Evolutionary conservation across 2,888 invertebrate genomes (phyloP), one percentile per base, ranked within the genome.

Genomic region (Parnassius apollo): DNA sequence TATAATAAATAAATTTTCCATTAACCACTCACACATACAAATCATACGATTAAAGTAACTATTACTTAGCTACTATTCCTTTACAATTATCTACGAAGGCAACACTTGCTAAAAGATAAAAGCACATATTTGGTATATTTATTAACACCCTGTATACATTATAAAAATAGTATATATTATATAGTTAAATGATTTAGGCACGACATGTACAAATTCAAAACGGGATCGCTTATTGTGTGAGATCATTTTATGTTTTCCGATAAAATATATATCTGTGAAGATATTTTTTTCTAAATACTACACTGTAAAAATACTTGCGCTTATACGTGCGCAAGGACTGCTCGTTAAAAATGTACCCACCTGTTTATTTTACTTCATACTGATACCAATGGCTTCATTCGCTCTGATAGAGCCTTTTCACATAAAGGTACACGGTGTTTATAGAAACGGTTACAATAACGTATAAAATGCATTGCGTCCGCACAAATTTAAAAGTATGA

Each of bases 51-150:
- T 45, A 61, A 66, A 65, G 56, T 61, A 61, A 64, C 60, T 45
- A 60, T 53, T 57, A 65, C 61, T 67, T 69, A 69, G 64, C 51
- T 35, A 48, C 52, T 64, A 60, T 62, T 68, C 55, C 61, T 71
- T 73, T 74, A 69, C 61, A 68, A 69, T 76, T 76, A 82, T 77
- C 80, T 85, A 85, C 74, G 80, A 87, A 90, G 90, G 90, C 90
- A 89, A 89, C 83, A 81, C 76, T 83, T 85, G 81, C 84, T 81
- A 81, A 80, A 82, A 85, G 84, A 81, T 88, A 89, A 89, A 91
- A 90, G 90, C 90, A 88, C 85, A 84, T 86, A 83, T 91, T 91
- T 91, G 90, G 90, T 91, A 87, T 90, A 85, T 85, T 85, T 81
- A 75, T 81, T 75, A 84, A 87, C 90, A 91, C 90, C 90, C 91